Evolutionary conservation across 2,113 vertebrate genomes (phyloP), one percentile per base, ranked within the genome.

Genomic region (Smithornis capensis): DNA sequence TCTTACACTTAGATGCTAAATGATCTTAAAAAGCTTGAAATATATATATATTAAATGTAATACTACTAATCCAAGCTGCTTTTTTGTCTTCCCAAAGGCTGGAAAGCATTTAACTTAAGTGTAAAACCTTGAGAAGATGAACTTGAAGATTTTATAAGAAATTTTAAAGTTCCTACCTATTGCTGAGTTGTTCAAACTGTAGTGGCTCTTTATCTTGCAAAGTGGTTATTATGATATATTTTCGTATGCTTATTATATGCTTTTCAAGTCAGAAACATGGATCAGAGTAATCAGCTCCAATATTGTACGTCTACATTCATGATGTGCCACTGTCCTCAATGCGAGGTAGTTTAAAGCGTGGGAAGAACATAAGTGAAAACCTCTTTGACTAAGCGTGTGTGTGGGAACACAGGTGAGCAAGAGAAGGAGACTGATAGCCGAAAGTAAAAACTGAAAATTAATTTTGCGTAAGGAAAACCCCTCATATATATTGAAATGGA

Each of bases 401-500:
- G 14, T 14, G 16, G 37, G 18, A 78, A n/a, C 10, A 29, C 5
- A 13, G 37, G 9, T 27, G 37, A 33, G 12, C 27, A 79, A 15
- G 19, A 60, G 31, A n/a, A 60, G 40, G 16, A 38, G 13, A 5
- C 7, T 50, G 55, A 35, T 15, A 24, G 38, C 21, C 15, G 3
- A 63, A 73, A 52, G 21, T 7, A 40, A 80, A 73, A 83, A 38
- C 5, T 7, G 10, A 28, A 87, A 57, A 83, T 47, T 27, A 2
- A 24, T 65, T 67, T 65, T 6, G 8, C 7, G 23, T 68, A 19
- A 70, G 35, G 7, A 35, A 82, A 92, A 92, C 13, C 1, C 1
- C 28, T 90, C 1, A 0, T 9, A 15, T 33, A 47, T 8, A 14
- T 18, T 28, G 25, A 60, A 83, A 76, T 0, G 0, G 31, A 73